Conservation (phyloP, 2,888 invertebrate species). For the Epirrita christyi region DNA sequence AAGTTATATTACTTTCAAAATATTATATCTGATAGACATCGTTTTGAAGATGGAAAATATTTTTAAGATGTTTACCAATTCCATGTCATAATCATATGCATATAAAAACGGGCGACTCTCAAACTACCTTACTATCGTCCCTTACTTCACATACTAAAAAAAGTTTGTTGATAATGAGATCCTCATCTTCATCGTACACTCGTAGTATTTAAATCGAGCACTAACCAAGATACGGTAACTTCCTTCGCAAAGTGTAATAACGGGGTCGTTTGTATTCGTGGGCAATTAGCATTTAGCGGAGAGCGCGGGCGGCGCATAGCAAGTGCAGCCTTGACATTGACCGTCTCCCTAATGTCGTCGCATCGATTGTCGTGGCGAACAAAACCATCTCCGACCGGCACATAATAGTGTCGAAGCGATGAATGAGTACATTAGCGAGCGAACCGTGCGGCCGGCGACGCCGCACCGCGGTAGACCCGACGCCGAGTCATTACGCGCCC, state of each 20-base stretch:
- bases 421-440: slow-evolving; percentile 81
- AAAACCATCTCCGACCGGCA: slow-evolving; percentile 74
- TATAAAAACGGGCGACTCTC: no score
- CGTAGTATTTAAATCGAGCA: slow-evolving; percentile 14
- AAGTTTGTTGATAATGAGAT: slow-evolving; percentile 2
- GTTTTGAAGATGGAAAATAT: no score
- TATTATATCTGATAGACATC: no score
- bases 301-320: slow-evolving; percentile 60
- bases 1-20: no score
- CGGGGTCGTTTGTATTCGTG: slow-evolving; percentile 58
- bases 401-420: slow-evolving; percentile 78
- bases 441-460: slow-evolving; percentile 52
- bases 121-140: no score
- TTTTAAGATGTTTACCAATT: no score
- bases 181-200: slow-evolving; percentile 3
- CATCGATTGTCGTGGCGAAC: slow-evolving; percentile 76
- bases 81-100: no score
- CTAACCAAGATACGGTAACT: slow-evolving; percentile 29
- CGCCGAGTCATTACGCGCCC: slow-evolving; percentile 82
- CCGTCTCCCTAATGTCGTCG: slow-evolving; percentile 74
- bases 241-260: slow-evolving; percentile 45
- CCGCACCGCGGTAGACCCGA: slow-evolving; percentile 41
- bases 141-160: no score
- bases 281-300: slow-evolving; percentile 65
- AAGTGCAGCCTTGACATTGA: slow-evolving; percentile 83